These are phyloP conservation scores for Oreochromis tanganicae DNA, from an alignment of 2,113 vertebrate genomes.

Conservation along the genomic window DNA sequence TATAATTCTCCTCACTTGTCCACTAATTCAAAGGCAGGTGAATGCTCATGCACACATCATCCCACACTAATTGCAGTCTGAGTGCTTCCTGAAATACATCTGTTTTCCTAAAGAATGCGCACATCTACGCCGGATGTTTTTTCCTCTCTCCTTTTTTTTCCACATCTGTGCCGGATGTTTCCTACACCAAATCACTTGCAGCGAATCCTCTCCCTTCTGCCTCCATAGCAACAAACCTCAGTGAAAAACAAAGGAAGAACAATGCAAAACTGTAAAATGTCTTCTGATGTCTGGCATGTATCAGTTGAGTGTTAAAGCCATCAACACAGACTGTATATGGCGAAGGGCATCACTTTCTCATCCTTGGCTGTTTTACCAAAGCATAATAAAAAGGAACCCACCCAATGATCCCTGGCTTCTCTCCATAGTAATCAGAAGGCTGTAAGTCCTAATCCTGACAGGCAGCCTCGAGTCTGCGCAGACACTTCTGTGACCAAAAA, in stretches of 20 bases:
- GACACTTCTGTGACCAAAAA: background rate
- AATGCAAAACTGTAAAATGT: background rate
- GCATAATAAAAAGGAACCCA: background rate
- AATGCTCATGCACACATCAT: background rate
- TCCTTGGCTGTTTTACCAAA: background rate
- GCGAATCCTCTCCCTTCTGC: background rate
- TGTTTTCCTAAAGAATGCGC: background rate
- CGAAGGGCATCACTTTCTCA: background rate
- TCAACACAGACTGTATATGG: background rate
- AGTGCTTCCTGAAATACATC: background rate
- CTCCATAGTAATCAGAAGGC: background rate
- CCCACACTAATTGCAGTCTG: background rate
- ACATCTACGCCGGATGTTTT: background rate
- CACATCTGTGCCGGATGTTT: background rate
- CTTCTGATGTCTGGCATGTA: background rate
- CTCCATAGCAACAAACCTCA: background rate
- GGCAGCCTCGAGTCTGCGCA: background rate
- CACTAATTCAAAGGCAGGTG: background rate
- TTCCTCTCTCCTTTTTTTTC: accelerated
- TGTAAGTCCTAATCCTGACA: background rate
- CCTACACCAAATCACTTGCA: background rate
- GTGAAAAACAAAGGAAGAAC: background rate
- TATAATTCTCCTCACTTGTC: background rate
- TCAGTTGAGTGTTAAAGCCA: background rate
- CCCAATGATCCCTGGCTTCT: background rate